Base-by-base conservation (phyloP, 2,113 vertebrate species). In the Eurypyga helias region DNA sequence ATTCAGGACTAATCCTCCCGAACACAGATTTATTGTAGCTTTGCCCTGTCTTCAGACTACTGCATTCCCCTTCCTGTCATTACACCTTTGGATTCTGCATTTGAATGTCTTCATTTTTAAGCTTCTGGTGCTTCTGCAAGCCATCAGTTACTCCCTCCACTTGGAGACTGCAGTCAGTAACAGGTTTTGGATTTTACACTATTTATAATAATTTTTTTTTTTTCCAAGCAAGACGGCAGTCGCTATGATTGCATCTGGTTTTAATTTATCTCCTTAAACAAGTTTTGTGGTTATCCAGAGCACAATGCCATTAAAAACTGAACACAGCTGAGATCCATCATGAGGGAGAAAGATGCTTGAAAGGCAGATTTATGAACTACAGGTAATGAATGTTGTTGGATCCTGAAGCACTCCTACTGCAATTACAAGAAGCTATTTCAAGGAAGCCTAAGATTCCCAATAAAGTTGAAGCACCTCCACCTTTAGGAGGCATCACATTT, bases 1-100 rank as follows among this genome's bases (percentile, higher is more conserved):
- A 93, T 95, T 83, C 62, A 94, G 33, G 45, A 79, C n/a, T 95
- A 91, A 93, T 85, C 49, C 60, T 60, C 54, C 60, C 70, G 58
- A 91, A 54, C 33, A 86, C 19, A 80, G 51, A 81, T 93, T 83
- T 89, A 41, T 36, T 88, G n/a, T 43, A 70, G 93, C 31, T 92
- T 88, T 95, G 17, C n/a, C 49, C 82, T 87, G 9, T 73, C 71
- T 87, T 73, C 43, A 45, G 15, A 46, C 14, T 61, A n/a, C 17
- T 77, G 52, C 85, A 17, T n/a, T 76, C 26, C 48, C 20, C 51
- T 51, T 91, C 64, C 85, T 90, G 48, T 43, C 36, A 67, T 78
- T 65, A n/a, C 24, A 66, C 8, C 4, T 28, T 55, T 24, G 13
- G 61, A 55, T 90, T 91, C 66, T 71, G 43, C 65, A 82, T 87